Base-by-base conservation (phyloP, 35 echinoderm and acorn worm genomes). In the Acanthaster planci region DNA sequence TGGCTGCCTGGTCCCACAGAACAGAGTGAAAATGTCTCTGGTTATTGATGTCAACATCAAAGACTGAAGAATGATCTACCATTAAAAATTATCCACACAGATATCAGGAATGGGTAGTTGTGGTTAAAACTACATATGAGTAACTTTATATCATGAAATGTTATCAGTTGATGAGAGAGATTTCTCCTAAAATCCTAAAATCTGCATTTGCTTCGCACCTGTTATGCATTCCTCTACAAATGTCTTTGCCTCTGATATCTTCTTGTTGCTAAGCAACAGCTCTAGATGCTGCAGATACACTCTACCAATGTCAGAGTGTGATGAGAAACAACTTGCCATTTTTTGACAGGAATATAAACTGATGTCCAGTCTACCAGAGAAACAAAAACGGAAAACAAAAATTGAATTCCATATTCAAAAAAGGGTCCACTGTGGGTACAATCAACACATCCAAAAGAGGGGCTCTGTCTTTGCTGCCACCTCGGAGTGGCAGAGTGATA, bases 1-100 rank as follows among this genome's bases (percentile, higher is more conserved):
- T 52, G 2, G 94, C 87, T 39, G 94, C 94, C 47, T 92, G 84
- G 50, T 92, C 86, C 94, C 94, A 97, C 2, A 97, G 90, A 39
- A 92, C 32, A 3, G 87, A 82, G 77, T 97, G 94, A 1, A 97
- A 56, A 29, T 77, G 87, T 67, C 84, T 89, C 19, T 78, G 85
- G 0, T 40, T 81, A 30, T 68, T 52, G 18, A 57, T 55, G 57
- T 92, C 87, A 40, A 89, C 60, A 29, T 16, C 0, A 30, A 72
- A 72, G 64, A 72, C 64, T 7, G 64, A 12, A 10, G 64, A 34
- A 31, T 72, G 64, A 34, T 14, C 64, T 47, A 47, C 4, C 4
- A 47, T 6, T 47, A 47, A 47, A 47, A 4, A 47, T 4, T 6
- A 47, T 47, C 42, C 12, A 12, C 12, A 12, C 12, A 6, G 42